phyloP scores from a whole-genome alignment of 1,140 invertebrate species.

The Brachionus rotundiformis region DNA sequence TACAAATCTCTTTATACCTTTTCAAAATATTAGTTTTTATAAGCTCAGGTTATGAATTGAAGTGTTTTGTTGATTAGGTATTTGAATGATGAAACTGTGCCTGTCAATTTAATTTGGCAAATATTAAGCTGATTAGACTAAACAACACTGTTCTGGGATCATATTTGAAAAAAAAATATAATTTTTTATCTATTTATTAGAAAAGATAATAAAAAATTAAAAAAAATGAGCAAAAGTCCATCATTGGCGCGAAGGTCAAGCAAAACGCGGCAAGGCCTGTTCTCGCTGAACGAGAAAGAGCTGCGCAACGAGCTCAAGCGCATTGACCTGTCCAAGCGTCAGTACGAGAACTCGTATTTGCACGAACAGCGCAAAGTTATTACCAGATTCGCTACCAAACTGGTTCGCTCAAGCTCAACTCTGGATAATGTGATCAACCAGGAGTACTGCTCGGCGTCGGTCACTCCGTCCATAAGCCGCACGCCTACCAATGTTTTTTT shows the following conservation, averaged over 20 bases:
- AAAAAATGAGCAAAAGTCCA: slow-evolving; percentile 14
- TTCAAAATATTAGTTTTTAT: slow-evolving; percentile 16
- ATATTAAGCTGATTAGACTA: neutral
- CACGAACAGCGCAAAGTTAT: slow-evolving; percentile 26
- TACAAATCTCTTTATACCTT: slow-evolving; percentile 6
- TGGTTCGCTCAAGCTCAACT: neutral
- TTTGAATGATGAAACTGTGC: neutral
- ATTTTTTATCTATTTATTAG: neutral
- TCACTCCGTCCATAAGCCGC: neutral
- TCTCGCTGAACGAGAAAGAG: slow-evolving; percentile 20
- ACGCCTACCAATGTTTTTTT: neutral
- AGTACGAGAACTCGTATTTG: slow-evolving; percentile 8
- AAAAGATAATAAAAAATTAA: too few relatives aligned
- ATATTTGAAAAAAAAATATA: too few relatives aligned
- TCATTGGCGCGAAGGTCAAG: neutral
- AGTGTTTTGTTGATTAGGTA: neutral
- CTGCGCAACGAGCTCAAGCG: neutral
- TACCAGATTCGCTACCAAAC: slow-evolving; percentile 7
- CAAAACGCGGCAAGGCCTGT: neutral
- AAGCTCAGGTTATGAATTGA: neutral
- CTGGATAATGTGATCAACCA: neutral
- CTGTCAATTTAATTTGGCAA: neutral
- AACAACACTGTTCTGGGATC: neutral
- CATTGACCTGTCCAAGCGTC: neutral
- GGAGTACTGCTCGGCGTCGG: neutral